phyloP scores from a whole-genome alignment of 2,113 vertebrate genomes.

The Otis tarda region DNA sequence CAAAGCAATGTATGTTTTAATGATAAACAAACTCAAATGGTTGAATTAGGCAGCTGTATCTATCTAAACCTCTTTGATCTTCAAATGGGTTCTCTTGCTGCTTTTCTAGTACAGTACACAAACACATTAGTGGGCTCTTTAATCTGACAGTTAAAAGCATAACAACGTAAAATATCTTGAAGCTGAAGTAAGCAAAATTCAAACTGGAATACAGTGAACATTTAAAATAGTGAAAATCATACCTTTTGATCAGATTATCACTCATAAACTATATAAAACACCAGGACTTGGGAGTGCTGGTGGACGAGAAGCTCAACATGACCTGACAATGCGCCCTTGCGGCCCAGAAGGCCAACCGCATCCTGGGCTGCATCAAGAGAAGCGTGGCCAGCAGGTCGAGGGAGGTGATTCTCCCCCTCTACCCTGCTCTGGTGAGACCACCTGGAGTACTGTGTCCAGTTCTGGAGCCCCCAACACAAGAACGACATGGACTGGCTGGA shows the following conservation, averaged over 20 bases:
- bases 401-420: no score
- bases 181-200: background rate
- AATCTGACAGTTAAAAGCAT: background rate
- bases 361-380: no score
- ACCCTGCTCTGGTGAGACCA: no score
- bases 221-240: background rate
- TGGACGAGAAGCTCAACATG: no score
- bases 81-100: background rate
- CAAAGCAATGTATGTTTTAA: background rate
- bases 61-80: conserved; percentile 20
- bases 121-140: background rate
- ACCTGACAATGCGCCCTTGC: no score
- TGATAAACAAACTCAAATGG: background rate
- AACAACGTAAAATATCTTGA: background rate
- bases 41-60: background rate
- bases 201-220: background rate
- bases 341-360: no score
- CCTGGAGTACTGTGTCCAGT: no score
- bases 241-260: background rate
- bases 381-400: no score
- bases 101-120: background rate
- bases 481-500: no score
- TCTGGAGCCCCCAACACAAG: no score
- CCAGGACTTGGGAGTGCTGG: no score
- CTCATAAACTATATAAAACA: background rate